Percentiles rank a stretch among this genome's conserved stretches.
phyloP scores from a whole-genome alignment of 2,888 invertebrate species.

The Stenodera caucasica region DNA sequence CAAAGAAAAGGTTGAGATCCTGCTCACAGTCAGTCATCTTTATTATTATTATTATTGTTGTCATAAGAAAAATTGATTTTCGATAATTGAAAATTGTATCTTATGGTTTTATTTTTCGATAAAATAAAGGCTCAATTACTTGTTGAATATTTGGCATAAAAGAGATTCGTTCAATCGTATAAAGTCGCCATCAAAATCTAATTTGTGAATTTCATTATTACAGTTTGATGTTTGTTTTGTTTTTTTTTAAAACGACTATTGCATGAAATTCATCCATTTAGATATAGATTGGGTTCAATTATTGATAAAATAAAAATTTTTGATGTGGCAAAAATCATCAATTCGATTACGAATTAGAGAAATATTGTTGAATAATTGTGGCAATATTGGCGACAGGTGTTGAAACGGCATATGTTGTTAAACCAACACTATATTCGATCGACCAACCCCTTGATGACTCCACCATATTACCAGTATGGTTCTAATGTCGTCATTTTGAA shows the following conservation, averaged over 20 bases:
- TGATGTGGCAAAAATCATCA: no score
- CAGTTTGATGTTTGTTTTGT: neutral
- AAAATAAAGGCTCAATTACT: no score
- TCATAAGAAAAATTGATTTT: neutral
- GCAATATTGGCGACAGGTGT: slow-evolving; percentile 12
- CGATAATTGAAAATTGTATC: no score
- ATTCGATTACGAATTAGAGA: no score
- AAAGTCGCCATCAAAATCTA: neutral
- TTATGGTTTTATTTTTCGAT: no score
- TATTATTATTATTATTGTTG: neutral
- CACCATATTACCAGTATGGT: slow-evolving; percentile 10
- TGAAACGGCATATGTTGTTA: slow-evolving; percentile 12
- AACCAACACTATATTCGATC: slow-evolving; percentile 4
- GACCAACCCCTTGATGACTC: slow-evolving; percentile 2
- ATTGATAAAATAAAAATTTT: no score
- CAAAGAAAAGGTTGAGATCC: neutral
- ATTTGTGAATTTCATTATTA: neutral
- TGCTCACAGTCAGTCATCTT: neutral
- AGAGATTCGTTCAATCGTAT: no score
- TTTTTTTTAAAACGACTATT: neutral
- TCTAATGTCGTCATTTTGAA: slow-evolving; percentile 21
- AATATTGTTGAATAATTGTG: neutral
- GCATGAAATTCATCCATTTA: no score
- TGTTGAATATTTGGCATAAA: no score
- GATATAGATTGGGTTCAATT: no score